Percentiles rank a stretch among this genome's conserved stretches.
Evolutionary conservation across 2,797 vertebrate species (phyloP).

Genomic region (Gymnothorax javanicus): DNA sequence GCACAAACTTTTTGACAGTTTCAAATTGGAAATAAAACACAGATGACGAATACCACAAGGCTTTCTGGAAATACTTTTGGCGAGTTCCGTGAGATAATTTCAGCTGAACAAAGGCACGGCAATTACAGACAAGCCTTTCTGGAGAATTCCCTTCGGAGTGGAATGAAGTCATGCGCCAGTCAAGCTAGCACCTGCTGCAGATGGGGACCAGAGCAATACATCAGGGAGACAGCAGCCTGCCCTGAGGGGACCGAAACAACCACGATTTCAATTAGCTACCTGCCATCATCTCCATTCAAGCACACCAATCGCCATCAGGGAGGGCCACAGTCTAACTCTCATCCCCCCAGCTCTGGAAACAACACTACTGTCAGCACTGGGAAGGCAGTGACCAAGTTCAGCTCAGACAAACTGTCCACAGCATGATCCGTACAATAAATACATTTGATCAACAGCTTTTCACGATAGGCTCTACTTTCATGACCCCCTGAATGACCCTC

Average conservation of each 20-base stretch:
- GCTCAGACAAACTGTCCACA: background rate
- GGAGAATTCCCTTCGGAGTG: background rate
- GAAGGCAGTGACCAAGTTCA: background rate
- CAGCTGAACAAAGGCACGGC: background rate
- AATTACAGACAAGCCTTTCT: background rate
- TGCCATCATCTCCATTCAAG: background rate
- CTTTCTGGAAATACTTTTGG: background rate
- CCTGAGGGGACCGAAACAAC: background rate
- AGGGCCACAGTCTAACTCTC: background rate
- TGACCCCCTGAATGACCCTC: background rate
- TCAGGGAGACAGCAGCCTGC: background rate
- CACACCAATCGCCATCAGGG: background rate
- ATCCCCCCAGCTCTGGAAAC: background rate
- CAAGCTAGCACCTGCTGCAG: constrained; percentile 1
- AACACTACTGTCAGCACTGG: constrained; percentile 3
- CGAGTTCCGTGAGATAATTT: background rate
- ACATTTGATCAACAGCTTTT: background rate
- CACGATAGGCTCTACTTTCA: background rate
- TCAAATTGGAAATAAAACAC: background rate
- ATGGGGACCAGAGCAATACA: background rate
- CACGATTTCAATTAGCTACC: background rate
- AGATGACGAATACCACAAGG: background rate
- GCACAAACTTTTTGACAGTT: background rate
- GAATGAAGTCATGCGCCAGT: background rate
- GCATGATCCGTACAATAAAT: background rate